Base-by-base conservation (phyloP, 1,140 invertebrate genomes). In the Trichomalopsis sarcophagae region DNA sequence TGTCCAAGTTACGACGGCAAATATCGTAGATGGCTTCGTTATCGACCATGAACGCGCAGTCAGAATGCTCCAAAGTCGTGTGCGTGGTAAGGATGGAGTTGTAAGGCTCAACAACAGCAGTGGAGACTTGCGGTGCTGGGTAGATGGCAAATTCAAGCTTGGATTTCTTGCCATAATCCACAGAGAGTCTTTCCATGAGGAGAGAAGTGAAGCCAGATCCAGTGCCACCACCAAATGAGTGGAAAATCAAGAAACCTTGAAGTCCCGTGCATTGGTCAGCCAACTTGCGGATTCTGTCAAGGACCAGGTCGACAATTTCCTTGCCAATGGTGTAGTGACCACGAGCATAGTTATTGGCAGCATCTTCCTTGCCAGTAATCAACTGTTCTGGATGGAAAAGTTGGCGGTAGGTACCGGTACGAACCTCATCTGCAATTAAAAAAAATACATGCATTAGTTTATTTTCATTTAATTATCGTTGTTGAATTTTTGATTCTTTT, bases 1-100 rank as follows among this genome's bases (percentile, higher is more conserved):
- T 95, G 30, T 88, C 87, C 84, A 96, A 88, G 81, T 95, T 96
- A 23, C 94, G 88, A 21, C 94, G 90, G 89, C 95, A 96, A 87
- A 96, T 96, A 89, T 96, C 95, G 88, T 96, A 96, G 86, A 96
- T 96, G 84, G 95, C 95, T 90, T 96, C 95, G 88, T 96, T 94
- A 91, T 96, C 95, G 89, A 95, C 95, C 95, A 95, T 95, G 88
- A 96, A 96, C n/a, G 95, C 94, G 85, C 95, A 95, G 89, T 95
- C 95, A 0, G 94, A 95, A 87, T 95, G 95, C 89, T 95, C 95
- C 47, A 95, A 90, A 2, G 96, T 97, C 0, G 96, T 97, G 91
- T 97, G 0, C 95, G 96, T 88, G 1, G 87, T 88, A 10, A 88
- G 71, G 13, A 88, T 88, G 0, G 86, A 87, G 17, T 96, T 96